These are phyloP conservation scores for Habropoda laboriosa DNA, from an alignment of 1,140 invertebrate species.

Conservation along the genomic window DNA sequence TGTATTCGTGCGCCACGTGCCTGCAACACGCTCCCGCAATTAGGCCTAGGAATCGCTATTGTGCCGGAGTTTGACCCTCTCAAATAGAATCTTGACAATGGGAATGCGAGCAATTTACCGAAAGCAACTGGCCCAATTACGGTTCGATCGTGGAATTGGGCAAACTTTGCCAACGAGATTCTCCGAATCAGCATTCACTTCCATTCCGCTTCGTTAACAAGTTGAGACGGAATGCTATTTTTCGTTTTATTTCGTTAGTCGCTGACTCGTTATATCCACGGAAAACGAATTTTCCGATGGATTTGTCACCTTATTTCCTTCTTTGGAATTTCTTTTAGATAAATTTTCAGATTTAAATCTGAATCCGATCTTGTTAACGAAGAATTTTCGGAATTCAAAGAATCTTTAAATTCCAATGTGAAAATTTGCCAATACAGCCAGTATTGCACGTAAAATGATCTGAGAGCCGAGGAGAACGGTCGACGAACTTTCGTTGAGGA, in stretches of 20 bases:
- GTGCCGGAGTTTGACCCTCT: conserved; percentile 17
- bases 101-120: conserved; percentile 39
- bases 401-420: too few relatives aligned
- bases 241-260: neutral
- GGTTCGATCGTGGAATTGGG: conserved; percentile 16
- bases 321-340: too few relatives aligned
- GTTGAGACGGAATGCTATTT: neutral
- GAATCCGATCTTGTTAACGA: too few relatives aligned
- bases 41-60: conserved; percentile 42
- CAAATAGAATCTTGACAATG: conserved; percentile 38
- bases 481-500: neutral
- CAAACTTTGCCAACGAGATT: neutral
- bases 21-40: conserved; percentile 36
- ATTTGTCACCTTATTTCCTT: too few relatives aligned
- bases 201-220: neutral
- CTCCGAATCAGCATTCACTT: neutral
- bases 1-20: conserved; percentile 31
- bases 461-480: neutral
- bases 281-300: too few relatives aligned
- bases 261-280: too few relatives aligned
- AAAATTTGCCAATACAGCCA: too few relatives aligned
- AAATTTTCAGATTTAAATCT: too few relatives aligned
- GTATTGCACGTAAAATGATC: neutral
- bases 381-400: too few relatives aligned
- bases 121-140: conserved; percentile 31